Conservation (phyloP, 1,140 invertebrate genomes). For the Drosophila baimaii region DNA sequence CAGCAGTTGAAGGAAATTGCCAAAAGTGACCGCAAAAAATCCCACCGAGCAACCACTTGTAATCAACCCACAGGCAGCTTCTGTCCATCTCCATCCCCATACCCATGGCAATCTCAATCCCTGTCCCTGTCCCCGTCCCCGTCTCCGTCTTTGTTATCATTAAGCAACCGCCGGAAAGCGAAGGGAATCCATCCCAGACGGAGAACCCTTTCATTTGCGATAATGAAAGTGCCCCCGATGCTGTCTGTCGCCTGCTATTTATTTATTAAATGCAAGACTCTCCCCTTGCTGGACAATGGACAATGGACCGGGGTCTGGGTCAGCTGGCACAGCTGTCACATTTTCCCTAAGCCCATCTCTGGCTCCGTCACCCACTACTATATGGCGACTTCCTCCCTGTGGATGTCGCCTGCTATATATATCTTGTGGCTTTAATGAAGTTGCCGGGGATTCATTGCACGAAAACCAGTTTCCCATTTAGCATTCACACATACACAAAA, state of each 20-base stretch:
- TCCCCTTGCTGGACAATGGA: conserved; percentile 40
- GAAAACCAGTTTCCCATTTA: conserved; percentile 47
- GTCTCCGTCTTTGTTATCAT: conserved; percentile 75
- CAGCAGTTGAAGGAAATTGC: conserved; percentile 74
- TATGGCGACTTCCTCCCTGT: neutral
- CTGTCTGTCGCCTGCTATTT: conserved; percentile 71
- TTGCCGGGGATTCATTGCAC: conserved; percentile 40
- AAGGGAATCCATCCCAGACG: neutral
- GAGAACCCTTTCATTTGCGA: conserved; percentile 62
- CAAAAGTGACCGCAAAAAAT: conserved; percentile 69
- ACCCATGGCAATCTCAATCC: neutral
- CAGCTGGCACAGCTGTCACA: conserved; percentile 78
- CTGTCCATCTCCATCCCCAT: neutral
- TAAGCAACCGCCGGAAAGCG: conserved; percentile 63
- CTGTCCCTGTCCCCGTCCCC: conserved; percentile 11
- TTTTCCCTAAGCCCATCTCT: conserved; percentile 62
- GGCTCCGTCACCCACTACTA: conserved; percentile 15
- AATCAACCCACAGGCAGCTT: conserved; percentile 51
- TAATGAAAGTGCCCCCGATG: conserved; percentile 61
- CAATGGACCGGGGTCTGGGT: conserved; percentile 50
- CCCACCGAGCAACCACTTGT: conserved; percentile 42
- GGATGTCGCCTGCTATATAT: neutral
- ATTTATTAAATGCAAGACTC: conserved; percentile 73
- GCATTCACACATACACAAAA: conserved; percentile 27
- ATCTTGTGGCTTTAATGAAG: conserved; percentile 47